Evolutionary conservation across 1,140 invertebrate genomes (phyloP).

Genomic region (Hycleus phaleratus): DNA sequence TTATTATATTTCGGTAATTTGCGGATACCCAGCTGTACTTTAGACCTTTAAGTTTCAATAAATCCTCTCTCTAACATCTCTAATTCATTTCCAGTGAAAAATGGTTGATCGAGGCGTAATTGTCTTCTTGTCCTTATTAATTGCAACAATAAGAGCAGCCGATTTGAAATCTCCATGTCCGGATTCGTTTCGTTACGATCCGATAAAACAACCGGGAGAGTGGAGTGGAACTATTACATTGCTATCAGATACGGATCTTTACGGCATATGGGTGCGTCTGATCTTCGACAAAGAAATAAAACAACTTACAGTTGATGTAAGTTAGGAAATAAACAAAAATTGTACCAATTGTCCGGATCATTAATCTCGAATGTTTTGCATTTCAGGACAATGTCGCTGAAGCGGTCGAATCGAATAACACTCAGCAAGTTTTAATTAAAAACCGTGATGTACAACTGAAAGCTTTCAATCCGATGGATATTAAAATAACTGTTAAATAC

Average conservation of each 20-base stretch:
- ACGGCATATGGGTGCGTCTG: conserved; percentile 18
- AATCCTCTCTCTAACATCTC: no score
- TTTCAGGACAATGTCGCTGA: conserved; percentile 8
- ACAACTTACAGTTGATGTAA: conserved; percentile 10
- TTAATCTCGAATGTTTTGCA: background rate
- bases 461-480: background rate
- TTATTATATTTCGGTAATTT: no score
- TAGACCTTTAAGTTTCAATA: no score
- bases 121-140: background rate
- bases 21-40: no score
- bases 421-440: conserved; percentile 7
- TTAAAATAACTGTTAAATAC: conserved; percentile 16
- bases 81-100: no score
- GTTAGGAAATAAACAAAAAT: background rate
- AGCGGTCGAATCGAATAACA: background rate
- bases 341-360: no score
- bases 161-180: conserved; percentile 11
- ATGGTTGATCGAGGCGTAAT: no score
- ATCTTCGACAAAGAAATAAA: conserved; percentile 16
- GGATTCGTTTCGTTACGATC: conserved; percentile 17
- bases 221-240: conserved; percentile 14
- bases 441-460: conserved; percentile 6
- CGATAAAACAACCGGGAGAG: conserved; percentile 5
- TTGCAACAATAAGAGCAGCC: background rate
- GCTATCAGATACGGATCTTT: conserved; percentile 9